A percentile compares a stretch with the other conserved stretches of the same genome.
Evolutionary conservation across 2,797 vertebrate species (phyloP).

Genomic region (Pangasius krempfi): DNA sequence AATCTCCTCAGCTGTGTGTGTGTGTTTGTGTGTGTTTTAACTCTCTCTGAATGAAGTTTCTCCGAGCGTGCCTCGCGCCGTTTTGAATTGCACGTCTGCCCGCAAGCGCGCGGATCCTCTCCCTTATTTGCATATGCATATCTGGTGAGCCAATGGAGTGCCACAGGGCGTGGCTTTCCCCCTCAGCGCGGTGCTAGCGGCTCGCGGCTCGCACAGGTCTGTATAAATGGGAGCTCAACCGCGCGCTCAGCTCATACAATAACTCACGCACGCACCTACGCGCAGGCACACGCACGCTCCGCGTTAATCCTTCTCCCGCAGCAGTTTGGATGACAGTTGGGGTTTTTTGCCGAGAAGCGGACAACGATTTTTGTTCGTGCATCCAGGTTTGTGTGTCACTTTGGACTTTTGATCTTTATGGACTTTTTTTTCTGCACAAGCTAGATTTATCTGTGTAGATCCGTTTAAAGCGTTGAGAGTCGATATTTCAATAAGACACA

Average conservation of each 20-base stretch:
- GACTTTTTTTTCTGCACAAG: not conserved
- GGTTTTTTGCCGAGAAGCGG: conserved; percentile 12
- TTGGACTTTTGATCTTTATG: conserved; percentile 23
- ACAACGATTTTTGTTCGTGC: conserved; percentile 18
- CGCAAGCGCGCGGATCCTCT: not conserved
- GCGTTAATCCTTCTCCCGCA: conserved; percentile 13
- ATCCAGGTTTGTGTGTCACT: conserved; percentile 25
- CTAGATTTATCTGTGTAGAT: conserved; percentile 12
- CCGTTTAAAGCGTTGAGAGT: not conserved
- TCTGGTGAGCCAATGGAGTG: conserved; percentile 10
- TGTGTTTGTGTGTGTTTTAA: not conserved
- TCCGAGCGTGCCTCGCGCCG: not conserved
- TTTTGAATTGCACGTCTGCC: not conserved
- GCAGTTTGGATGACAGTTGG: conserved; percentile 31
- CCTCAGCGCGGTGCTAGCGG: conserved; percentile 11
- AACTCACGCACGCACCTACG: conserved; percentile 11
- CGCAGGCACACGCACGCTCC: not conserved
- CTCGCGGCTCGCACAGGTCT: conserved; percentile 28
- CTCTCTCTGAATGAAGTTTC: not conserved
- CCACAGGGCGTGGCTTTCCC: conserved; percentile 12
- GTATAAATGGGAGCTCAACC: conserved; percentile 29
- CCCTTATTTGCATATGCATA: conserved; percentile 27
- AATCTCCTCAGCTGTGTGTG: not conserved
- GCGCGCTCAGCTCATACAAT: conserved; percentile 23
- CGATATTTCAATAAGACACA: not conserved